Evolutionary conservation across 2,113 vertebrate genomes (phyloP).

Genomic region (Antidorcas marsupialis): DNA sequence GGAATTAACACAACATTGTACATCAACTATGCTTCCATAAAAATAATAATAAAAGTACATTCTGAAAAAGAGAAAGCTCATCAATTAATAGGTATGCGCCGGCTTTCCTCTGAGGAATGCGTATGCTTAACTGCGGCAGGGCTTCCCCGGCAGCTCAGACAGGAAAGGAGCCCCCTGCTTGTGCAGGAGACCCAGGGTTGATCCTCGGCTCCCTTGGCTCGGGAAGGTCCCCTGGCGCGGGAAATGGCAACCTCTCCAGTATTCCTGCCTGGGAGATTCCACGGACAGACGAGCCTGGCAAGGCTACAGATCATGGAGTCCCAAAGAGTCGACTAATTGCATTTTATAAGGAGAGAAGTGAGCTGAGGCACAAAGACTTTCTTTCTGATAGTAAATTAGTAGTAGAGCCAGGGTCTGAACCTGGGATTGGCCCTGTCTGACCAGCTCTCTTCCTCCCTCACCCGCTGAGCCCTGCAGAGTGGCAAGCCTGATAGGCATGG

Average conservation of each 20-base stretch:
- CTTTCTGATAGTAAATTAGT: background rate
- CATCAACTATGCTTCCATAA: background rate
- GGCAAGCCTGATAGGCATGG: accelerated
- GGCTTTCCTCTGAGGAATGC: background rate
- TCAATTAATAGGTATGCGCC: accelerated
- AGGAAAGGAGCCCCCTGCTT: background rate
- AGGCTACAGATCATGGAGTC: background rate
- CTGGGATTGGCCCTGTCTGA: background rate
- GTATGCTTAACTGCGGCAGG: background rate
- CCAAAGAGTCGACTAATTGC: background rate
- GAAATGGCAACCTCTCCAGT: background rate
- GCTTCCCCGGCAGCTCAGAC: background rate
- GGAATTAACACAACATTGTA: background rate
- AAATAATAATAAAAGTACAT: background rate
- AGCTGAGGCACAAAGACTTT: no score
- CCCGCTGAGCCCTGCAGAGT: accelerated
- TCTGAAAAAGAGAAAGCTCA: background rate
- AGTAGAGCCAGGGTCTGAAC: accelerated
- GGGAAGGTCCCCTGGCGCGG: background rate
- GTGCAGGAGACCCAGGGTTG: background rate
- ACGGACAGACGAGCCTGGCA: background rate
- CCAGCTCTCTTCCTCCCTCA: accelerated
- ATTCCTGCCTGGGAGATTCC: background rate
- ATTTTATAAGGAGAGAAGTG: background rate
- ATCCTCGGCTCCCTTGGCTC: background rate